These are phyloP conservation scores for Chrysolina americana DNA, from an alignment of 2,888 invertebrate genomes.

Conservation along the genomic window DNA sequence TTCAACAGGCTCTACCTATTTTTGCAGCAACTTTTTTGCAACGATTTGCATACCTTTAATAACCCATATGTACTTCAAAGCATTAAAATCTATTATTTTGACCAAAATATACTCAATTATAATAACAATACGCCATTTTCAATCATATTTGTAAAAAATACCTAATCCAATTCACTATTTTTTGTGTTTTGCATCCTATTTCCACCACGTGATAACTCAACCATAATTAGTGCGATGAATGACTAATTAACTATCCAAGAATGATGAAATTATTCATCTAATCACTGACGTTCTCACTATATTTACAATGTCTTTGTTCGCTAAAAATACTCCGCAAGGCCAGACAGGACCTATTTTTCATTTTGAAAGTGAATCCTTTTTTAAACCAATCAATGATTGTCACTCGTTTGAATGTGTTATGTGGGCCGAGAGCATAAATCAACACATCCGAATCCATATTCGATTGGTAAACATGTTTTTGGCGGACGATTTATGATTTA, in stretches of 20 bases:
- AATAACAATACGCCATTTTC: too few relatives aligned
- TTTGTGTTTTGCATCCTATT: too few relatives aligned
- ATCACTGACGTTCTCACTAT: background rate
- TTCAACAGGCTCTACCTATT: too few relatives aligned
- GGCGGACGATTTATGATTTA: slow-evolving; percentile 21
- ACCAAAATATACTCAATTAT: too few relatives aligned
- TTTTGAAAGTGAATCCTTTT: slow-evolving; percentile 7
- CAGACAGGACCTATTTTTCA: slow-evolving; percentile 28
- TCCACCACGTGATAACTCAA: too few relatives aligned
- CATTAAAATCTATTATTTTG: too few relatives aligned
- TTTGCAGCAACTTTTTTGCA: too few relatives aligned
- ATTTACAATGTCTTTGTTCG: slow-evolving; percentile 9
- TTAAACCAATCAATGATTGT: slow-evolving; percentile 25
- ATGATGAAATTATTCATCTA: background rate
- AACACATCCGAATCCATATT: slow-evolving; percentile 21
- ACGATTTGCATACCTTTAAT: too few relatives aligned
- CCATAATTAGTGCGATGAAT: background rate
- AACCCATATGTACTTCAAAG: too few relatives aligned
- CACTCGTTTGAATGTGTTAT: slow-evolving; percentile 15
- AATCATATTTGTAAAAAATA: too few relatives aligned
- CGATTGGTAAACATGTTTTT: slow-evolving; percentile 20
- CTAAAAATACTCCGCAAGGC: slow-evolving; percentile 25
- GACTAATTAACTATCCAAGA: background rate
- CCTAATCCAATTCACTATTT: too few relatives aligned
- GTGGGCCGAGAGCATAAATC: slow-evolving; percentile 19